Base-by-base conservation (phyloP, 1,140 invertebrate species). In the Trichonephila inaurata region DNA sequence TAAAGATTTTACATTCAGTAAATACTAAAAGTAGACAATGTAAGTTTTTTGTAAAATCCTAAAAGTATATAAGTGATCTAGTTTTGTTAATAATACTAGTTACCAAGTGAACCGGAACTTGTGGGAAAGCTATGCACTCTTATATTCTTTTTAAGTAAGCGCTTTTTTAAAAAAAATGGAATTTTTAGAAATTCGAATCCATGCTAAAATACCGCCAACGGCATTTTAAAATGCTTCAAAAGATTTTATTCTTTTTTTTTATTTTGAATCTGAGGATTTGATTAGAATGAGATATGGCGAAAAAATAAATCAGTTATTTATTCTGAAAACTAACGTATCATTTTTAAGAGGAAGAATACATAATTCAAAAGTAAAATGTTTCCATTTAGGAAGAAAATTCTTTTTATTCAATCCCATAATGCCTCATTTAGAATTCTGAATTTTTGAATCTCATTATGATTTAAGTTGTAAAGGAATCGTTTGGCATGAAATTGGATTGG, bases 41-140 rank as follows among this genome's bases (percentile, higher is more conserved):
- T 18, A 62, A 66, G 21, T 69, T 14, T 24, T 69, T 24, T 28
- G 72, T 40, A 40, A 28, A 77, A 77, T 77, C 3, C 16, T 40
- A 77, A 77, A 21, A 5, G 16, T 77, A 16, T 33, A 40, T 16
- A 33, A 77, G 16, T 40, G 72, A 77, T 77, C 72, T 19, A 77
- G 72, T 77, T 77, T 77, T 7, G 28, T 18, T 33, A 18, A 12
- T 33, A 77, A 77, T 77, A 40, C 72, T 40, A 77, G 72, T 77
- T 77, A 40, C 28, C 72, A 77, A 77, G 33, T 77, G 72, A 77
- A 77, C 72, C 72, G 72, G 28, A 77, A 77, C 72, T 4, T 77
- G 72, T 77, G 72, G 28, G 72, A 77, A 77, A 77, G 3, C 72
- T 77, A 6, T 77, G 72, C 28, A 77, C 72, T 77, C 33, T 28